Percentiles rank a stretch among this genome's conserved stretches.
phyloP scores from a whole-genome alignment of 2,113 vertebrate species.

The Ammodytes dubius region DNA sequence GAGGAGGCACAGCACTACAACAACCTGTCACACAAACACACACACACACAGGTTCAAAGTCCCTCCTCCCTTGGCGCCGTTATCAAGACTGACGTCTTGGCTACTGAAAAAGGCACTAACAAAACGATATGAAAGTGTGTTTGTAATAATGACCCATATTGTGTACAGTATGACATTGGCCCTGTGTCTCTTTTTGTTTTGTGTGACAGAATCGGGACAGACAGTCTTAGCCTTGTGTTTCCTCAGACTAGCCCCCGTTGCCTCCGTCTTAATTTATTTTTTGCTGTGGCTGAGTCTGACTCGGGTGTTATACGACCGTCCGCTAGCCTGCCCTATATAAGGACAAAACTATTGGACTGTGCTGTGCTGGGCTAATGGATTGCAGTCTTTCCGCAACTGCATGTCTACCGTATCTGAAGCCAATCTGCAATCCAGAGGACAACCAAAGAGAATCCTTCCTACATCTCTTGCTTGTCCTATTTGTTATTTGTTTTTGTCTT shows the following conservation, averaged over 20 bases:
- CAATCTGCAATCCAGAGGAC: constrained; percentile 22
- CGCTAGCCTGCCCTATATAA: constrained; percentile 80
- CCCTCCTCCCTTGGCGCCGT: background rate
- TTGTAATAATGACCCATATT: constrained; percentile 54
- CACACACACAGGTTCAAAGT: constrained; percentile 41
- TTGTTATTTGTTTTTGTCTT: background rate
- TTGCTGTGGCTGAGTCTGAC: constrained; percentile 62
- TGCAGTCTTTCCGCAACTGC: constrained; percentile 28
- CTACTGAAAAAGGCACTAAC: constrained; percentile 20
- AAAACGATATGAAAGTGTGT: constrained; percentile 36
- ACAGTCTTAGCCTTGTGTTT: constrained; percentile 70
- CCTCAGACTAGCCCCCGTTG: constrained; percentile 65
- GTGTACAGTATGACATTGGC: constrained; percentile 49
- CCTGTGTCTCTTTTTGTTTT: constrained; percentile 49
- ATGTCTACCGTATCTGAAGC: constrained; percentile 17
- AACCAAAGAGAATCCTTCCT: constrained; percentile 10
- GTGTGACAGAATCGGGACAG: constrained; percentile 82
- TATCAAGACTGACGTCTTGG: constrained; percentile 10
- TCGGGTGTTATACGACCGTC: constrained; percentile 70
- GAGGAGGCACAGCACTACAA: constrained; percentile 45
- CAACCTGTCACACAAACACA: constrained; percentile 77
- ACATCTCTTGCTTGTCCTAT: background rate
- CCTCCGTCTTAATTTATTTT: constrained; percentile 80
- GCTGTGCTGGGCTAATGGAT: constrained; percentile 42
- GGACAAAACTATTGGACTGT: constrained; percentile 57